These are phyloP conservation scores for Tupaia chinensis DNA, from an alignment of 2,113 vertebrate genomes.

Conservation along the genomic window DNA sequence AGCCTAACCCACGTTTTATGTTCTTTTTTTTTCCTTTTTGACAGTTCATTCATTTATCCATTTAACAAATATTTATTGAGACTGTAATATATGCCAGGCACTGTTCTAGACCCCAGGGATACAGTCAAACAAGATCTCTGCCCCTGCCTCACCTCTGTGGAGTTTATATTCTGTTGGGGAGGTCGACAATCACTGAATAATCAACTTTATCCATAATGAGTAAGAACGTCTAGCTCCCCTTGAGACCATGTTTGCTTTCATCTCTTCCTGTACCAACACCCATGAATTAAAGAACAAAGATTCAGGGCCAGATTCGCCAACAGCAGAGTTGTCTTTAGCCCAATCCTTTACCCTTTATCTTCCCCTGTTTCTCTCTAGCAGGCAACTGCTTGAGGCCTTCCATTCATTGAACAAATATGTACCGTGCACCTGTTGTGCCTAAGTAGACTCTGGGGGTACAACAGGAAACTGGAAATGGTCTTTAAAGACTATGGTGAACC, in stretches of 20 bases:
- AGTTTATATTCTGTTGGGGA: not conserved
- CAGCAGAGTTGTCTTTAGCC: not conserved
- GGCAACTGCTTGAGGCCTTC: not conserved
- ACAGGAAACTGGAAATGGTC: not conserved
- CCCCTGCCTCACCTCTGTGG: not conserved
- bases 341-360: not conserved
- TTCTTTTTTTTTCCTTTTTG: slow-evolving; percentile 50
- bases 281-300: not conserved
- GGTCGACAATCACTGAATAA: not conserved
- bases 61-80: slow-evolving; percentile 22
- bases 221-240: slow-evolving; percentile 9
- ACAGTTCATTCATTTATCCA: slow-evolving; percentile 51
- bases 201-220: not conserved
- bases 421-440: not conserved
- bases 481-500: not conserved
- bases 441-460: not conserved
- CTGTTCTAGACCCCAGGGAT: not conserved
- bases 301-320: not conserved
- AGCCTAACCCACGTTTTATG: slow-evolving; percentile 64
- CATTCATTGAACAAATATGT: not conserved
- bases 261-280: not conserved
- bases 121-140: not conserved
- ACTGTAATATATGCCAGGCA: not conserved
- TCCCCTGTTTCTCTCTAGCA: not conserved
- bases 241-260: not conserved